Percentiles rank a stretch among this genome's conserved stretches.
These are phyloP conservation scores for Tiphia femorata DNA, from an alignment of 2,888 invertebrate genomes.

Conservation along the genomic window DNA sequence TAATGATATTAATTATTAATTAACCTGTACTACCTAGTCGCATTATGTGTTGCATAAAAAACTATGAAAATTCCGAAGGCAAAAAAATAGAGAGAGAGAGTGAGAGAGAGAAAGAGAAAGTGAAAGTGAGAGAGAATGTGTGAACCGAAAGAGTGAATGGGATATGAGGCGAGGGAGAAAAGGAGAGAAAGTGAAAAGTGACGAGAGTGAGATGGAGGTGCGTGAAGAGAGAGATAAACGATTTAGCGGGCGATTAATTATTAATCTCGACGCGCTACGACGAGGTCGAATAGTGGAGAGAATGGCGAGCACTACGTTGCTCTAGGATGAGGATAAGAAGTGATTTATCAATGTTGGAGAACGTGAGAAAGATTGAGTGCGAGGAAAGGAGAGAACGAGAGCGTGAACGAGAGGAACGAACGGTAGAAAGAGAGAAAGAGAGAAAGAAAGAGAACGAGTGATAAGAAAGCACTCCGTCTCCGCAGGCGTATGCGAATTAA, in stretches of 20 bases:
- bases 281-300: background rate
- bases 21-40: conserved; percentile 69
- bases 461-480: conserved; percentile 45
- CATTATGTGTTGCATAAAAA: conserved; percentile 68
- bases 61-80: conserved; percentile 54
- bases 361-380: conserved; percentile 17
- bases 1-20: conserved; percentile 69
- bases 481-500: conserved; percentile 40
- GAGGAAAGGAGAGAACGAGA: conserved; percentile 24
- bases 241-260: conserved; percentile 11
- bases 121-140: conserved; percentile 25
- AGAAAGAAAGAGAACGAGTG: conserved; percentile 24
- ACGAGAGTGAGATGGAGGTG: conserved; percentile 26
- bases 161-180: conserved; percentile 9
- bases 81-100: conserved; percentile 44
- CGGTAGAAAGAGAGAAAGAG: conserved; percentile 28
- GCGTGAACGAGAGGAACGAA: conserved; percentile 33
- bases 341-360: conserved; percentile 7
- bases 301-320: background rate
- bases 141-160: conserved; percentile 11
- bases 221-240: conserved; percentile 19
- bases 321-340: background rate
- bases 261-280: no score
- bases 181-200: conserved; percentile 21
- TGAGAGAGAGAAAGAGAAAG: conserved; percentile 38